Evolutionary conservation across 2,113 vertebrate species (phyloP).

Genomic region (Phyllostomus hastatus): DNA sequence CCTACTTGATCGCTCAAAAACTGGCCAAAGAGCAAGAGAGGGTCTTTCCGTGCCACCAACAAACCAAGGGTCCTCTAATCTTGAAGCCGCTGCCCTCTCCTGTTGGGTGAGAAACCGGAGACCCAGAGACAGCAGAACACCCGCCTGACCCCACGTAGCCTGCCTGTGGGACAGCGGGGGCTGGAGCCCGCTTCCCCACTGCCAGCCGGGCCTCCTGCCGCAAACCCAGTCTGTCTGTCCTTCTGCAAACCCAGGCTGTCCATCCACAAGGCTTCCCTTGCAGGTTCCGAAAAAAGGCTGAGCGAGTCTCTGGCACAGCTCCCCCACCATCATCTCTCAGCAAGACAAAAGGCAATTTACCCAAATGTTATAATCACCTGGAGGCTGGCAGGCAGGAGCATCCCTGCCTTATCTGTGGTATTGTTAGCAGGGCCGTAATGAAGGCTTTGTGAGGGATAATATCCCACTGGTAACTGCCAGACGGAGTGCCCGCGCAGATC

Average conservation of each 20-base stretch:
- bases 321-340: constrained; percentile 20
- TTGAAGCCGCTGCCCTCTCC: neutral
- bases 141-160: neutral
- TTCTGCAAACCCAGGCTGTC: neutral
- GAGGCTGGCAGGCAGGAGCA: constrained; percentile 54
- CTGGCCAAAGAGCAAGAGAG: neutral
- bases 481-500: constrained; percentile 26
- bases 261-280: neutral
- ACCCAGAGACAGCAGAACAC: neutral
- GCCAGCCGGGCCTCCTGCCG: neutral
- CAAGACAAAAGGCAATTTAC: constrained; percentile 76
- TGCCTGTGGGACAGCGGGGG: no score
- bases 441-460: constrained; percentile 69
- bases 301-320: neutral
- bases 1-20: neutral
- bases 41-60: neutral
- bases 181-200: neutral
- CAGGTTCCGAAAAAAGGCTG: constrained; percentile 3
- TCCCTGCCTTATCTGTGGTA: constrained; percentile 57
- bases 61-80: neutral
- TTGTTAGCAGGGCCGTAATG: constrained; percentile 65
- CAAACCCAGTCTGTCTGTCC: neutral
- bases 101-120: neutral
- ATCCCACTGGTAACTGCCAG: constrained; percentile 63
- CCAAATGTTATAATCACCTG: constrained; percentile 75